Evolutionary conservation across 2,888 invertebrate genomes (phyloP).

Genomic region (Drosophila pullipes): DNA sequence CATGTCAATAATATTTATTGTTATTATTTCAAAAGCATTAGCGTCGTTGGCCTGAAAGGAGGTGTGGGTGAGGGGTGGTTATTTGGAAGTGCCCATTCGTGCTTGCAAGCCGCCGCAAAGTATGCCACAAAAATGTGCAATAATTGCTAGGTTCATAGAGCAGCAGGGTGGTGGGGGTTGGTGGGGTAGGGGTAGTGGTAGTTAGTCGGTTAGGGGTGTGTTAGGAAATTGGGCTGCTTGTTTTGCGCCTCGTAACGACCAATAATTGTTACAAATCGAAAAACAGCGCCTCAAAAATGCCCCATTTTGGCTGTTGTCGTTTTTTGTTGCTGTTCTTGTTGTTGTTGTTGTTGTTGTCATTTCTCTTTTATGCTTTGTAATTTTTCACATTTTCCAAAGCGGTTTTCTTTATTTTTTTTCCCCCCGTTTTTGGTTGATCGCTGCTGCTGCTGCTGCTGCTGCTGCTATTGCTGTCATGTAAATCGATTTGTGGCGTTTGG

Average conservation of each 20-base stretch:
- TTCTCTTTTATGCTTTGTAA: constrained; percentile 53
- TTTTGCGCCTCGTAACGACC: constrained; percentile 61
- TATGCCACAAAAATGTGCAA: constrained; percentile 65
- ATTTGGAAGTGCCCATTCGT: constrained; percentile 29
- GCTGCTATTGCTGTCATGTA: constrained; percentile 33
- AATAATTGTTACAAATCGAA: constrained; percentile 74
- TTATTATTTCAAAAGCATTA: constrained; percentile 70
- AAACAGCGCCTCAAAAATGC: constrained; percentile 53
- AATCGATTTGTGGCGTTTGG: constrained; percentile 72
- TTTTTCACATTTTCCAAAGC: constrained; percentile 64
- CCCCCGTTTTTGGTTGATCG: neutral
- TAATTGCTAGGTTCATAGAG: constrained; percentile 41
- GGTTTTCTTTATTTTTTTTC: constrained; percentile 26
- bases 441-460: neutral
- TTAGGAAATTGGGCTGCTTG: constrained; percentile 52
- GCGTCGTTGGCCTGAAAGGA: constrained; percentile 16
- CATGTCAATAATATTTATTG: constrained; percentile 75
- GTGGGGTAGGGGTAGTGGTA: neutral
- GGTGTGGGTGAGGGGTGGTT: neutral
- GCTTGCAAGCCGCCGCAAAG: constrained; percentile 51
- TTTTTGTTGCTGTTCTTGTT: neutral
- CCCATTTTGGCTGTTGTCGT: constrained; percentile 16
- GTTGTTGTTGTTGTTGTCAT: constrained; percentile 38
- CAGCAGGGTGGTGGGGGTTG: neutral
- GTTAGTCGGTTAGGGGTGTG: neutral